phyloP scores from a whole-genome alignment of 2,113 vertebrate genomes.

The Hyperopisus bebe region DNA sequence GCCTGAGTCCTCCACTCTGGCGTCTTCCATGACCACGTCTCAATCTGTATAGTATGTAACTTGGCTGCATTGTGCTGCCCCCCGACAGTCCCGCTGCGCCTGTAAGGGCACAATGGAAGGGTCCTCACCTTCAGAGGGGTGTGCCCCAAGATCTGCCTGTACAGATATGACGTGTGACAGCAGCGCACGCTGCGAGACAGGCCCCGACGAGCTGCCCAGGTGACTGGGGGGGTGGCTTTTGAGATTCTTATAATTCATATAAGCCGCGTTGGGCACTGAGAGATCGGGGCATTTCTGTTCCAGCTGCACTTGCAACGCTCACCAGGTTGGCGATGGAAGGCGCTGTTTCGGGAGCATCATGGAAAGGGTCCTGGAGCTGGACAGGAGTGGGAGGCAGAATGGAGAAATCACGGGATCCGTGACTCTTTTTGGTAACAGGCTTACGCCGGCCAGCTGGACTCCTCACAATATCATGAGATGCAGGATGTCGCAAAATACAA shows the following conservation, averaged over 20 bases:
- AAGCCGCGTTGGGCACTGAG: neutral
- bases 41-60: neutral
- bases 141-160: constrained; percentile 55
- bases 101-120: constrained; percentile 68
- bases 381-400: constrained; percentile 38
- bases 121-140: constrained; percentile 47
- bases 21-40: neutral
- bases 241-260: no score
- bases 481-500: neutral
- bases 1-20: neutral
- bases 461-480: neutral
- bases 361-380: constrained; percentile 62
- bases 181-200: constrained; percentile 60
- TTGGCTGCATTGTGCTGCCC: neutral
- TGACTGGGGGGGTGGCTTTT: constrained; percentile 22
- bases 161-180: constrained; percentile 53
- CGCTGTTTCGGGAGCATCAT: constrained; percentile 80
- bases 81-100: constrained; percentile 64
- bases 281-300: neutral
- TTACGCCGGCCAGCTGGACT: neutral
- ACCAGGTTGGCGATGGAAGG: constrained; percentile 71
- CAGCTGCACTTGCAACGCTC: constrained; percentile 64
- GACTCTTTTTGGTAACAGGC: constrained; percentile 59
- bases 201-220: constrained; percentile 50
- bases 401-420: constrained; percentile 54